phyloP scores from a whole-genome alignment of 1,140 invertebrate genomes.

The Zaprionus inermis region DNA sequence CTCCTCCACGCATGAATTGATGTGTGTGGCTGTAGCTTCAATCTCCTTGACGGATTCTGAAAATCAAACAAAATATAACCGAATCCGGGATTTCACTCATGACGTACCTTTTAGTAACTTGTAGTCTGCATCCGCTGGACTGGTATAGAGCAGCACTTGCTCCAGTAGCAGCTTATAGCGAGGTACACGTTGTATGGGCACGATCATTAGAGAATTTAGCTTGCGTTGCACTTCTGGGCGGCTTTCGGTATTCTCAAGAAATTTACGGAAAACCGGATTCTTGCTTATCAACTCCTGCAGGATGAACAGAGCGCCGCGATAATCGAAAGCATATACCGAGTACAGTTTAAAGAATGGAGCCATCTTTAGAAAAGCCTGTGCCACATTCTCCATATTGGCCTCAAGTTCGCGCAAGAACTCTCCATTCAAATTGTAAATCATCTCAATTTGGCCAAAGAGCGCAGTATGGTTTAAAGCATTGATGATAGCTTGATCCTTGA shows the following conservation, averaged over 20 bases:
- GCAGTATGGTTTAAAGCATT: slow-evolving; percentile 85
- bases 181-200: slow-evolving; percentile 91
- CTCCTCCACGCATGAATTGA: slow-evolving; percentile 89
- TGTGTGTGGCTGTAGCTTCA: slow-evolving; percentile 88
- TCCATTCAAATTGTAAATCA: slow-evolving; percentile 89
- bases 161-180: slow-evolving; percentile 90
- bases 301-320: slow-evolving; percentile 86
- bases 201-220: slow-evolving; percentile 89
- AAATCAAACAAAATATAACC: slow-evolving; percentile 45
- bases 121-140: slow-evolving; percentile 87
- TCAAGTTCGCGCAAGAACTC: slow-evolving; percentile 88
- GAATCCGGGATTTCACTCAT: fast-evolving
- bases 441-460: slow-evolving; percentile 89
- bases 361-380: slow-evolving; percentile 88
- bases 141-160: slow-evolving; percentile 88
- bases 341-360: slow-evolving; percentile 92
- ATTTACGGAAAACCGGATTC: slow-evolving; percentile 86
- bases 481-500: slow-evolving; percentile 86
- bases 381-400: slow-evolving; percentile 87
- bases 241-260: slow-evolving; percentile 88
- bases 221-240: slow-evolving; percentile 89
- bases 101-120: slow-evolving; percentile 84
- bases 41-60: slow-evolving; percentile 88
- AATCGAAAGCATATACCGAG: slow-evolving; percentile 91
- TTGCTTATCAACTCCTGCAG: slow-evolving; percentile 87